A percentile compares a stretch with the other conserved stretches of the same genome.
Conservation (phyloP, 2,113 vertebrate species). For the Cinclus cinclus region DNA sequence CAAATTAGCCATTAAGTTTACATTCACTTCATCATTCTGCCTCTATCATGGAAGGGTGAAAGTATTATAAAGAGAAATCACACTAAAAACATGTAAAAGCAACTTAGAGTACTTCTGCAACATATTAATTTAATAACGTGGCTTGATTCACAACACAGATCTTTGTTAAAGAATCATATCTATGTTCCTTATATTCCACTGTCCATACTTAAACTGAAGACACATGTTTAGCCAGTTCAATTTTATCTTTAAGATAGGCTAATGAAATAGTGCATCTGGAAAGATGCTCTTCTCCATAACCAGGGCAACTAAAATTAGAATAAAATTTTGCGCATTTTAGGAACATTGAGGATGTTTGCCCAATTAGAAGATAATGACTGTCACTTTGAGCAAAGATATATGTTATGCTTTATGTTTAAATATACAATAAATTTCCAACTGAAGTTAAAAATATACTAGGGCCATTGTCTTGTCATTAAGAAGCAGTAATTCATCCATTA, state of each 20-base stretch:
- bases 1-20: background rate
- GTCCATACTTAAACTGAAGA: background rate
- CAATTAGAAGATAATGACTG: background rate
- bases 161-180: background rate
- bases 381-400: background rate
- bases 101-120: background rate
- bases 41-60: background rate
- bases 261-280: background rate
- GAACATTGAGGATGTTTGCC: background rate
- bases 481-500: background rate
- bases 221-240: background rate
- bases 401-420: background rate
- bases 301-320: background rate
- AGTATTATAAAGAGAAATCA: background rate
- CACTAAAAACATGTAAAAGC: background rate
- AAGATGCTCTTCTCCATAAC: background rate
- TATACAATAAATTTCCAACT: background rate
- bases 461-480: background rate
- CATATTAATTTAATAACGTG: background rate
- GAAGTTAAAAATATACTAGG: background rate
- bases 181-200: background rate
- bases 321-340: background rate
- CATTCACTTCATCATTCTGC: background rate
- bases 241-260: background rate
- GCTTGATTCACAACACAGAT: background rate